Base-by-base conservation (phyloP, 2,797 vertebrate genomes). In the Etheostoma nigrum region DNA sequence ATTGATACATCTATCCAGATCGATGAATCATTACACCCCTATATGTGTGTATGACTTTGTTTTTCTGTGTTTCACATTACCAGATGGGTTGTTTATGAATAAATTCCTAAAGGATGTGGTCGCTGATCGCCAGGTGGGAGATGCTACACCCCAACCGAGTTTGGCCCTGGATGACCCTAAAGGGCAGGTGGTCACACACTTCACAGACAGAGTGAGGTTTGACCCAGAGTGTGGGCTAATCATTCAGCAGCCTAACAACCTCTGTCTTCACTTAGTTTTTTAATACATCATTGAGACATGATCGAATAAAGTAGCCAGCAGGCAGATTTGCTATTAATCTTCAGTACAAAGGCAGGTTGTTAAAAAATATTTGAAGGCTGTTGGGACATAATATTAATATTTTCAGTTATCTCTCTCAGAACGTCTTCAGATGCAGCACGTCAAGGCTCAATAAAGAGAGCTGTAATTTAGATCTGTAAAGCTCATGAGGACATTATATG, bases 141-240 rank as follows among this genome's bases (percentile, higher is more conserved):
- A 67, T 0, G 62, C 69, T 54, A 13, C 65, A 62, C 58, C 51
- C 78, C 76, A 76, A 88, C 63, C 72, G 66, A 3, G 57, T 74
- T 77, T 85, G 76, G 89, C 82, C 83, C 68, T 52, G 71, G 49
- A 30, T 86, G 80, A 86, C 79, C 81, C 55, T 45, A 3, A 63
- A 86, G 82, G 72, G 83, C 59, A 18, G 67, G 54, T 83, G 83
- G 79, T 90, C 88, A 81, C 81, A 84, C 87, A 86, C 71, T 89
- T 80, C 64, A 79, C 85, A 89, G 87, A 67, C 78, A 73, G 51
- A 61, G 10, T 13, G 40, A 58, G 69, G 64, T 67, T 63, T 47
- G 13, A 45, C 19, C 49, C 44, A 52, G 12, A 68, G 33, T 76
- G 5, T 30, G 1, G 0, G 1, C 55, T n/a, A 61, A 70, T 52